Conservation (phyloP, 2,888 invertebrate genomes). For the Buathra laborator region DNA sequence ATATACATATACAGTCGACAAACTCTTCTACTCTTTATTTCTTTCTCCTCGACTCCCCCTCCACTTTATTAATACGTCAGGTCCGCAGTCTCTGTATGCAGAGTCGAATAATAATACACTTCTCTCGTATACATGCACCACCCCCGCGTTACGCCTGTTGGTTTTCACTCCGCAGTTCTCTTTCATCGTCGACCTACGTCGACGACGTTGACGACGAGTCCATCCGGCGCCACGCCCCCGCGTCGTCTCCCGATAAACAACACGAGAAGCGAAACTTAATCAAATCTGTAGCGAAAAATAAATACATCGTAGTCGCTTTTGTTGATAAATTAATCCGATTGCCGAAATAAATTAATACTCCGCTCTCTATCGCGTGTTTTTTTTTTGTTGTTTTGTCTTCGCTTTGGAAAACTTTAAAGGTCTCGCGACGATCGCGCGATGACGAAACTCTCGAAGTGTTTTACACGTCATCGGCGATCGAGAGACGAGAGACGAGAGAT, state of each 20-base stretch:
- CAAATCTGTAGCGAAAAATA: constrained; percentile 38
- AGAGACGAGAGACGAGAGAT: constrained; percentile 14
- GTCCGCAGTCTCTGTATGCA: constrained; percentile 1
- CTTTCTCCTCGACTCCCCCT: background rate
- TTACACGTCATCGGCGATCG: background rate
- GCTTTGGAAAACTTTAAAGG: too few relatives aligned
- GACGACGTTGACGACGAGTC: constrained; percentile 52
- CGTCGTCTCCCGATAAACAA: constrained; percentile 42
- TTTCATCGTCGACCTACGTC: constrained; percentile 47
- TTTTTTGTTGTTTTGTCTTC: background rate
- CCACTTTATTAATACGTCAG: constrained; percentile 34
- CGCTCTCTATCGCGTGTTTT: background rate
- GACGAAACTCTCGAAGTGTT: constrained; percentile 1
- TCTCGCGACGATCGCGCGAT: constrained; percentile 31
- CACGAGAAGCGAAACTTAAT: constrained; percentile 26
- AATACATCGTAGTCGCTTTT: background rate
- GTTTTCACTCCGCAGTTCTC: constrained; percentile 47
- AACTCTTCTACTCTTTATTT: constrained; percentile 8
- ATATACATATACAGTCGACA: background rate
- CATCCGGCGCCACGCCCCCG: constrained; percentile 65
- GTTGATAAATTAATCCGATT: background rate
- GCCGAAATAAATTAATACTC: background rate
- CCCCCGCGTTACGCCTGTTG: constrained; percentile 45
- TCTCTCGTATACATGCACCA: constrained; percentile 6
- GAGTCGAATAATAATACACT: constrained; percentile 39